Base-by-base conservation (phyloP, 2,797 vertebrate genomes). In the Dryobates pubescens region DNA sequence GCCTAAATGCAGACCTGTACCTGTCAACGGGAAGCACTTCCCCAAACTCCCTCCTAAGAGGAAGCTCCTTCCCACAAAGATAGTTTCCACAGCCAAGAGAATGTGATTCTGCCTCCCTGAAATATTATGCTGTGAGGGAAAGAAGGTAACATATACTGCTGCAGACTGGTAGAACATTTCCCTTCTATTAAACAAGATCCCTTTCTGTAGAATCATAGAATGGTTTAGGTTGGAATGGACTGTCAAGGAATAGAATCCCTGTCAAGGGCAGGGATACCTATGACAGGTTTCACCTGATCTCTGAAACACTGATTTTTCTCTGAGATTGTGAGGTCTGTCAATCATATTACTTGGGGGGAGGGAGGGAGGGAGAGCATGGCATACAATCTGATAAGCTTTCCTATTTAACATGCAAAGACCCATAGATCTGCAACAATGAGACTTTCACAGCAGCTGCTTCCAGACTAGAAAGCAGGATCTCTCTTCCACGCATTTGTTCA, bases 371-470 rank as follows among this genome's bases (percentile, higher is more conserved):
- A 61, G 27, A 36, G 23, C 49, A 51, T 43, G 81, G 73, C 54
- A 85, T 29, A 70, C 49, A 64, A 43, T 54, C 67, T 64, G 63
- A 34, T 68, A 83, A 87, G 76, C 56, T 70, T 89, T 87, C 56
- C 86, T 90, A 70, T 58, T 88, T 43, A 47, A 78, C 27, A 64
- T 36, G 88, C 86, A 75, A 86, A 90, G 88, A 70, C 78, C n/a
- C 69, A 92, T 62, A 82, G 43, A 89, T 59, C 23, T 71, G 72
- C 27, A 54, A 86, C 88, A 96, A 92, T n/a, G 53, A 82, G 53
- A 90, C 79, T 78, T 89, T 80, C 79, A 90, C 17, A 57, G 67
- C 88, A 92, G 84, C 84, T 87, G 76, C 78, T 82, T 83, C 47
- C 79, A 81, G 24, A 86, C 59, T 57, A 93, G 76, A 90, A 76